Evolutionary conservation across 2,113 vertebrate species (phyloP), one percentile per base, ranked within the genome.

Genomic region (Pluvianellus socialis): DNA sequence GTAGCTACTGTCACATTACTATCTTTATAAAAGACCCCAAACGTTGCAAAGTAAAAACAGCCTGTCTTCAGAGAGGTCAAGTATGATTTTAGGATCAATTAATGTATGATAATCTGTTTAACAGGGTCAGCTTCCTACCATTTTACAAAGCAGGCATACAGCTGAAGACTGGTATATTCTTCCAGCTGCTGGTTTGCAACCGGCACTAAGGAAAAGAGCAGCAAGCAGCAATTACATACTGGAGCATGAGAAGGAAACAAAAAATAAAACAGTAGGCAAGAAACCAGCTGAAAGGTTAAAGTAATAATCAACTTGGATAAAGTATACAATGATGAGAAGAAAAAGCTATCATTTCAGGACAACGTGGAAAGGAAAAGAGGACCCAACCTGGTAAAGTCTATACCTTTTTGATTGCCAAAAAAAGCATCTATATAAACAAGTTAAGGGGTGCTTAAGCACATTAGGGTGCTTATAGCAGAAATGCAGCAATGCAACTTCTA

Each of bases 111-210:
- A 86, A 77, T 50, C 17, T 81, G 42, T 35, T 83, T 66, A 84
- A n/a, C 3, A 27, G 26, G 47, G 47, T 86, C 50, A 73, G 53
- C 45, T 38, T 94, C 89, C 72, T 74, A 67, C 30, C 12, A 40
- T 55, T 88, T 92, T 56, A 86, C 23, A 86, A 71, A 74, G 79
- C 63, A 77, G 38, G 18, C 75, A 74, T 42, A 40, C 3, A 91
- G 63, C 32, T 88, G n/a, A 79, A 88, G 65, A 89, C 56, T 49
- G 62, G 7, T 30, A 32, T 77, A 50, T 79, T 81, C 49, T 58
- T 93, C 42, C 79, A 83, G 79, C 67, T 92, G 75, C 72, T 79
- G 38, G 42, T 94, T 79, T 96, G 92, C 84, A 92, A 94, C 68
- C 75, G 72, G 59, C 65, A 63, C 75, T 67, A 88, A 73, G 30